Evolutionary conservation across 1,140 invertebrate genomes (phyloP).

Genomic region (Neodiprion fabricii): DNA sequence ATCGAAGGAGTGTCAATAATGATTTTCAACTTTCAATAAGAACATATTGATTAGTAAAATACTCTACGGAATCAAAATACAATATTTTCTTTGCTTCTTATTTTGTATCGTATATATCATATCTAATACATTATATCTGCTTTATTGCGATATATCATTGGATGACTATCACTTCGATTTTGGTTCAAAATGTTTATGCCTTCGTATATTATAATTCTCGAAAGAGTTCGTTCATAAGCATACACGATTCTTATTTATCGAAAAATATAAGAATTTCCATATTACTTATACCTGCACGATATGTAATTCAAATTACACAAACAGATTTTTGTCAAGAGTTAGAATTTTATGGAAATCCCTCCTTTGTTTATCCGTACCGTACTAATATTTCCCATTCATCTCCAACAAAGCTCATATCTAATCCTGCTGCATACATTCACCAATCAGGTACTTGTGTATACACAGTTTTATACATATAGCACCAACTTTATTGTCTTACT

Average conservation of each 20-base stretch:
- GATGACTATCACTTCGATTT: constrained; percentile 6
- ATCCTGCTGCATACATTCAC: no score
- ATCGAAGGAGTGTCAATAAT: neutral
- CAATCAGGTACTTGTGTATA: neutral
- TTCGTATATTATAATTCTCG: neutral
- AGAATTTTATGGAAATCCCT: neutral
- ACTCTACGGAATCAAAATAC: constrained; percentile 44
- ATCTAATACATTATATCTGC: neutral
- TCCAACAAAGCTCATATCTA: no score
- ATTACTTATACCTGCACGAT: neutral
- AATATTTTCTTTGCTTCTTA: constrained; percentile 29
- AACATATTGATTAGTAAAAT: constrained; percentile 46
- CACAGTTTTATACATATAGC: neutral
- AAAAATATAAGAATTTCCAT: constrained; percentile 3
- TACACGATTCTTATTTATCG: neutral
- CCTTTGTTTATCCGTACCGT: no score
- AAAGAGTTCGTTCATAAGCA: neutral
- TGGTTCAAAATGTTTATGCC: neutral
- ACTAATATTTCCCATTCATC: no score
- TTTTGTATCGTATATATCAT: neutral
- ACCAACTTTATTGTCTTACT: neutral
- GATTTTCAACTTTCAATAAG: constrained; percentile 9
- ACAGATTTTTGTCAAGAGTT: neutral
- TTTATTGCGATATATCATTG: constrained; percentile 6
- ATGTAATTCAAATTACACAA: neutral